phyloP scores from a whole-genome alignment of 2,888 invertebrate genomes.

The Drosophila setosimentum region DNA sequence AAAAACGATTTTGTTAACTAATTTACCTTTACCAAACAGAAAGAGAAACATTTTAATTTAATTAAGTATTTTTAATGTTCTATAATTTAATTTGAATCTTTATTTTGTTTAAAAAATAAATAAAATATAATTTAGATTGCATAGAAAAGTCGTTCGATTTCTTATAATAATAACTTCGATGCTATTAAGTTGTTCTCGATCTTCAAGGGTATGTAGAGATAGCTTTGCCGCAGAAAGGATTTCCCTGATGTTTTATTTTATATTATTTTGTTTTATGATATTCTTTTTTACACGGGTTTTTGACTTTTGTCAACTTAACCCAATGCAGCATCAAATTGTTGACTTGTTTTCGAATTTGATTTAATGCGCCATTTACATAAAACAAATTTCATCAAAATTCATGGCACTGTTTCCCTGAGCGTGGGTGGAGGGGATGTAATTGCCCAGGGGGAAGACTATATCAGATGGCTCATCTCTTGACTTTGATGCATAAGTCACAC shows the following conservation, averaged over 20 bases:
- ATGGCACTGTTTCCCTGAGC: constrained; percentile 27
- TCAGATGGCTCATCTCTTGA: constrained; percentile 67
- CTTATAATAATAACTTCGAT: not conserved
- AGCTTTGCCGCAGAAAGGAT: fast-evolving
- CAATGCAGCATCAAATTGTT: constrained; percentile 75
- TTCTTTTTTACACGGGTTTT: constrained; percentile 36
- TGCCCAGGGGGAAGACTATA: constrained; percentile 49
- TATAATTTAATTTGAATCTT: not conserved
- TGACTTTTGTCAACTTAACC: constrained; percentile 72
- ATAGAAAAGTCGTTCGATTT: not conserved
- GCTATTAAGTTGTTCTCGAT: not conserved
- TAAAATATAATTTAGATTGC: not conserved
- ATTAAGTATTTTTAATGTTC: not conserved
- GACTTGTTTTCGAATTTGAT: constrained; percentile 70
- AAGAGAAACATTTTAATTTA: not conserved
- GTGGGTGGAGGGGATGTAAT: constrained; percentile 43
- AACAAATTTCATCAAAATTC: constrained; percentile 64
- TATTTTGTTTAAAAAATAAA: not conserved
- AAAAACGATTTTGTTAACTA: too few species aligned
- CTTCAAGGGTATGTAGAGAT: not conserved
- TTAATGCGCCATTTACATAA: constrained; percentile 78
- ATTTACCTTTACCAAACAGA: not conserved
- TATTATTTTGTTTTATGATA: constrained; percentile 43
- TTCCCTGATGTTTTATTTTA: constrained; percentile 1
- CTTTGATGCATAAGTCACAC: constrained; percentile 78